Base-by-base conservation (phyloP, 30 jellyfish, hydroid and myxozoan species). In the Aurelia aurita region DNA sequence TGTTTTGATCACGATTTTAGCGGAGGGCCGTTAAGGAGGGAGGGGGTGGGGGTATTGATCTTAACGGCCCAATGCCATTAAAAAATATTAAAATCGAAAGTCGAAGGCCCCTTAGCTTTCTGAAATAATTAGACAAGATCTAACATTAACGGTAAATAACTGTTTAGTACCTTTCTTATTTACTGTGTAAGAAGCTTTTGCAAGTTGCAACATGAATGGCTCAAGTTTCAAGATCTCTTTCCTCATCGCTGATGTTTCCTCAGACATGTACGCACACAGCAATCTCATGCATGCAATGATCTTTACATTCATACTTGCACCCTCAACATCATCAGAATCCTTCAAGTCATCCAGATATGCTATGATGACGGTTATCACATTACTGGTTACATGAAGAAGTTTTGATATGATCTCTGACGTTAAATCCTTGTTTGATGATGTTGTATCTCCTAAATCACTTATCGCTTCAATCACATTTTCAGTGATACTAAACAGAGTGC, bases 171-270 rank as follows among this genome's bases (percentile, higher is more conserved):
- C 74, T 21, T 59, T 43, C 49, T 21, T 44, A 54, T 51, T 34
- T 61, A 14, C 39, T 1, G 29, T 26, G 20, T 60, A 78, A 25
- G 67, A 29, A 29, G 70, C 80, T 6, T 78, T 62, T 39, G 54
- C 89, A 64, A 78, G 89, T 47, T 39, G 22, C 28, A 78, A 39
- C 60, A 78, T 0, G 57, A 58, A 78, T 4, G 89, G 80, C 13
- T 68, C 80, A 29, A 62, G 64, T 39, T 62, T 69, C 3, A 61
- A 19, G 19, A 78, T n/a, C 35, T 61, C 89, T 9, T 44, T 62
- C 19, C 66, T 46, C 80, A 78, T 10, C n/a, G 89, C 89, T 69
- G 34, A 44, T 22, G 89, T 78, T 32, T 78, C 89, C 47, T 78
- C 89, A 21, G 80, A 78, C 80, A 78, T 44, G 46, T 69, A 78